phyloP scores from a whole-genome alignment of 2,888 invertebrate genomes.

The Meiosimyza decipiens region DNA sequence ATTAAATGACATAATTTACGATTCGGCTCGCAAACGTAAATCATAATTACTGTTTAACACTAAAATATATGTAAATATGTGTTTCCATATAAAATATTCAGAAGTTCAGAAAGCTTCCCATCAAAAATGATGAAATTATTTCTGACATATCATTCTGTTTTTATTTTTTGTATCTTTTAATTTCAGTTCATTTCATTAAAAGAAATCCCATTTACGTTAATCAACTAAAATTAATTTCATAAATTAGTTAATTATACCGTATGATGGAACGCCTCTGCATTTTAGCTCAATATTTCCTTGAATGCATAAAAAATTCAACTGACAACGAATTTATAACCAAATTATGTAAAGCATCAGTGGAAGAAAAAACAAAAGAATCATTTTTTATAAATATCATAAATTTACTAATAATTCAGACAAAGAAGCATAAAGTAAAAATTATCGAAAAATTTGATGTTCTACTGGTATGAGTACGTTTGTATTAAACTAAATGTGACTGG shows the following conservation, averaged over 20 bases:
- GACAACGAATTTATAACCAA: constrained; percentile 20
- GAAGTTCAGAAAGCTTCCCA: too few relatives aligned
- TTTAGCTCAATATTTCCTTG: background rate
- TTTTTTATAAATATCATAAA: constrained; percentile 17
- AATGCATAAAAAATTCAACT: constrained; percentile 13
- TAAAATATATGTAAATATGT: background rate
- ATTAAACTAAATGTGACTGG: too few relatives aligned
- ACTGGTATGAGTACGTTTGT: too few relatives aligned
- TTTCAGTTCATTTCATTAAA: constrained; percentile 28
- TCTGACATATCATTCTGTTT: background rate
- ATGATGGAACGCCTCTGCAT: constrained; percentile 21
- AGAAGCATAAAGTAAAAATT: background rate
- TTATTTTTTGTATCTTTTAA: constrained; percentile 3
- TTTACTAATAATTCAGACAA: constrained; percentile 14
- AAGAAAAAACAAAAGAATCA: constrained; percentile 3
- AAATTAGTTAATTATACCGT: constrained; percentile 34
- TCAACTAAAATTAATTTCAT: constrained; percentile 41
- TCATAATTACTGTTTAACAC: constrained; percentile 31
- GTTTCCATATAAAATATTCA: too few relatives aligned
- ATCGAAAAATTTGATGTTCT: background rate
- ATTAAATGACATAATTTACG: constrained; percentile 36
- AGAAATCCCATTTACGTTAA: constrained; percentile 41
- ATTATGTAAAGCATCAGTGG: constrained; percentile 16
- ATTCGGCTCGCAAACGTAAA: constrained; percentile 37
- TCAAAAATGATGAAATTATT: background rate